Evolutionary conservation across 2,888 invertebrate species (phyloP), one percentile per base, ranked within the genome.

Genomic region (Leptura quadrifasciata): DNA sequence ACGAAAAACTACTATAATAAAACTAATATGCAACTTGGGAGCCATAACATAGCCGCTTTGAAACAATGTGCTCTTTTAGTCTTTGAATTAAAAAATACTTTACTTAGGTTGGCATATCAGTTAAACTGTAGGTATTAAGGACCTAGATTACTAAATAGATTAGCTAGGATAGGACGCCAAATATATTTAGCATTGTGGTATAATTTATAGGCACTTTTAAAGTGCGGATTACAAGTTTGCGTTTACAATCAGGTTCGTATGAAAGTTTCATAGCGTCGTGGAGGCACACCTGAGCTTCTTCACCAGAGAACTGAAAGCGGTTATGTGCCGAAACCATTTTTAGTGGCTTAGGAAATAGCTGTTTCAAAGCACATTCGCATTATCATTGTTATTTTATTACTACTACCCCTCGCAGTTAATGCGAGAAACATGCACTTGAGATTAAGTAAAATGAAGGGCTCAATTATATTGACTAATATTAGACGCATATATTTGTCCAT

Each of bases 251-350:
- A 79, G 78, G 74, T 73, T 64, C 61, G 71, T 72, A 82, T 84
- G 81, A 84, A 83, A 81, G 73, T 83, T 83, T 81, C 82, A 81
- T 82, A 79, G 73, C 68, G 70, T 70, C 65, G 75, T 80, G 75
- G 71, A 77, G 75, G 73, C 75, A 74, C 82, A 83, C 81, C 82
- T 83, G 81, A 79, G 82, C 80, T 81, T 81, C 76, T 80, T 76
- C 78, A 75, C 76, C 64, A 74, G 76, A 75, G 60, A 71, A 77
- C 74, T 67, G 75, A 73, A 73, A 72, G 75, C 78, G 67, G 74
- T 60, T 79, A 75, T 78, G 77, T 79, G 77, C 69, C 47, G 60
- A 72, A 74, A 79, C 78, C 70, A 77, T 77, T 78, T 80, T 76
- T 74, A 70, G 61, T 73, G 76, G 57, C 21, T 39, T 55, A 64